phyloP scores from a whole-genome alignment of 2,888 invertebrate species.

The Mellilla xanthometata region DNA sequence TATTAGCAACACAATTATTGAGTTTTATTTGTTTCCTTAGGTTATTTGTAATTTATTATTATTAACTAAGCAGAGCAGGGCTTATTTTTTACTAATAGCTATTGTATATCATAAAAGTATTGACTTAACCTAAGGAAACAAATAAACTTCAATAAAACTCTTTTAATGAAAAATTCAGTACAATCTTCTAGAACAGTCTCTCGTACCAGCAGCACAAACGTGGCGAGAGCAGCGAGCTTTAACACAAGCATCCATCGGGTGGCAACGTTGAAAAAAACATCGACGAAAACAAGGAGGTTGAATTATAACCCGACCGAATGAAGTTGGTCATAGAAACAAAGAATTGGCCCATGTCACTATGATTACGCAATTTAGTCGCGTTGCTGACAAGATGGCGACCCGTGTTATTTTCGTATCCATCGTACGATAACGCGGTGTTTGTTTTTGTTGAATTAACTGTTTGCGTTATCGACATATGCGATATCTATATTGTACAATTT shows the following conservation, averaged over 20 bases:
- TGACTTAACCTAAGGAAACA: too few species aligned
- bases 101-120: too few species aligned
- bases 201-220: background rate
- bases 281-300: slow-evolving; percentile 74
- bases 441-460: slow-evolving; percentile 37
- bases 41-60: too few species aligned
- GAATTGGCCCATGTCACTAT: slow-evolving; percentile 36
- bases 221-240: slow-evolving; percentile 46
- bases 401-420: slow-evolving; percentile 43
- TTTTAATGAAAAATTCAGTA: too few species aligned
- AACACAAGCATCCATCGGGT: slow-evolving; percentile 52
- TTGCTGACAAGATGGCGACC: slow-evolving; percentile 29
- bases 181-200: too few species aligned
- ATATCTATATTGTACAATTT: slow-evolving; percentile 5
- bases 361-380: slow-evolving; percentile 30
- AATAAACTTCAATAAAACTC: too few species aligned
- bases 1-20: too few species aligned
- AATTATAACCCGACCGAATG: slow-evolving; percentile 49
- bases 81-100: too few species aligned
- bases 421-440: slow-evolving; percentile 42
- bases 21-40: too few species aligned
- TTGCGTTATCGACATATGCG: slow-evolving; percentile 20
- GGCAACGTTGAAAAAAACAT: slow-evolving; percentile 57
- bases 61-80: too few species aligned
- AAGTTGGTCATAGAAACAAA: slow-evolving; percentile 53